Evolutionary conservation across 2,113 vertebrate species (phyloP), one percentile per base, ranked within the genome.

Genomic region (Platysternon megacephalum): DNA sequence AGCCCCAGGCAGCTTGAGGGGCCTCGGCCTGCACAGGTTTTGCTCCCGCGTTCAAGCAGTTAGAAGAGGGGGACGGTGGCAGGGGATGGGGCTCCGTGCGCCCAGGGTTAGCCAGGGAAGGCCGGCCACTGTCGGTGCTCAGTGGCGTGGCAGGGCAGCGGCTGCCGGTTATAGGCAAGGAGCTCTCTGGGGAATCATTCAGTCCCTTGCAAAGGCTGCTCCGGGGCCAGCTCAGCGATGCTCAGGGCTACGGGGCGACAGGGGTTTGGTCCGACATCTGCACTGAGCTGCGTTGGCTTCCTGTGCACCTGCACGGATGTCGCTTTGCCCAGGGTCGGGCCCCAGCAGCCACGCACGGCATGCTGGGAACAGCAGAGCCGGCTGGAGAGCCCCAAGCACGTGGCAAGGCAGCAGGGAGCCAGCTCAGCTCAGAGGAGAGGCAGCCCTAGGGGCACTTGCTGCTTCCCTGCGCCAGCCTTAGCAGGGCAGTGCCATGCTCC

Each of bases 311-410:
- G 24, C 9, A 2, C 32, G 68, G 78, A 78, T 39, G 24, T 61
- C n/a, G n/a, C 91, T 81, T 56, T n/a, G 26, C 13, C 6, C 2
- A 1, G 82, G 0, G 1, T 58, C 79, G 24, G 79, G 32, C 79
- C 12, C 12, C 22, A 42, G 61, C 81, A 92, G 85, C 68, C 24
- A 56, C 76, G 89, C 10, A 4, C 4, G 52, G 68, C 28, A 55
- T 2, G 4, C 0, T 2, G 48, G 6, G 42, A 4, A 92, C 0
- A 1, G 81, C 44, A 42, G 79, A 26, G 48, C 53, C 0, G 0
- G 84, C 84, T 14, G 4, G 65, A 68, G 65, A 14, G 65, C 35
- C n/a, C n/a, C 68, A 8, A 21, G n/a, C 65, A 39, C 11, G 7
- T 16, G 61, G 32, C 39, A 74, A 39, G 72, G 72, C 39, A 24